Base-by-base conservation (phyloP, 2,113 vertebrate species). In the Lepisosteus oculatus region DNA sequence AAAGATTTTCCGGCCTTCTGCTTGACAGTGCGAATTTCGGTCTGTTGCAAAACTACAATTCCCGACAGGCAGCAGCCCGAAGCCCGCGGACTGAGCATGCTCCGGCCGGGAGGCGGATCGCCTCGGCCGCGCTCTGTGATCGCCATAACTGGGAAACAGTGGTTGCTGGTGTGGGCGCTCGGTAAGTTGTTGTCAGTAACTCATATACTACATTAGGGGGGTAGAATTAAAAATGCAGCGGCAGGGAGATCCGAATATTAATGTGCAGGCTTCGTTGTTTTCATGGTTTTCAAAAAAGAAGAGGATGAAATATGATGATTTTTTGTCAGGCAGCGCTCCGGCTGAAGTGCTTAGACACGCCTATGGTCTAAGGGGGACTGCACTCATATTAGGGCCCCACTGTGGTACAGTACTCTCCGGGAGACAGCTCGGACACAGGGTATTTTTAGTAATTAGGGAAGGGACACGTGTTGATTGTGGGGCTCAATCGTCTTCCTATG, bases 371-470 rank as follows among this genome's bases (percentile, higher is more conserved):
- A 62, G 72, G 57, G 72, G 47, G 51, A 69, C 67, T 74, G 14
- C 57, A 3, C 56, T 59, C 57, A 69, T 47, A 62, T 64, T 43
- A 67, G 72, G 72, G 67, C 72, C 67, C 61, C 43, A 41, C n/a
- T 11, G 65, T 67, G 43, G 9, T 7, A 29, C 51, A 54, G 43
- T 8, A 9, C 43, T 2, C 70, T 73, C 74, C 43, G 65, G 8
- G 51, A 55, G 63, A 9, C 44, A 14, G 61, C 8, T 3, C 15
- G 59, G 55, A 56, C 9, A 29, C 3, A 59, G 67, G 57, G 59
- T 92, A 92, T 89, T 92, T 90, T 86, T 91, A 91, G 90, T 71
- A 77, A 61, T 68, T 55, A 68, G 74, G 56, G 69, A 59, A 62
- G 67, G 77, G 17, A 9, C 79, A 77, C 65, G 63, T 76, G 70